A percentile compares a stretch with the other conserved stretches of the same genome.
Conservation (phyloP, 1,140 invertebrate genomes). For the Cydia pomonella region DNA sequence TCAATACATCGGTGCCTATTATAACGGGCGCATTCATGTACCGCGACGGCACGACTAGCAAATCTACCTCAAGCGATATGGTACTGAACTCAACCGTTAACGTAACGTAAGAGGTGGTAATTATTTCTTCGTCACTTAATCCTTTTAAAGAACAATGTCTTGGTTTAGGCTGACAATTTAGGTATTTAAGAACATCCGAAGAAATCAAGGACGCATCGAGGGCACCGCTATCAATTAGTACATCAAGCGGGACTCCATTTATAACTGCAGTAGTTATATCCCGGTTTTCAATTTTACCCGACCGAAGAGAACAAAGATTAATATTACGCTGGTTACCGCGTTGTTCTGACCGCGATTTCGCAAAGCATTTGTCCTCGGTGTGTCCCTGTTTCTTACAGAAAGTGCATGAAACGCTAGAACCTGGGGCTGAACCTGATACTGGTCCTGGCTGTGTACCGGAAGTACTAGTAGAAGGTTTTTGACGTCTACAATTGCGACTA, state of each 20-base stretch:
- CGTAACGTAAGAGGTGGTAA: constrained; percentile 36
- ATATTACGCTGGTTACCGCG: too few relatives aligned
- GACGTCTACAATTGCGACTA: too few relatives aligned
- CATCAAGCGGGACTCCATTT: constrained; percentile 38
- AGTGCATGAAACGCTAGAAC: too few relatives aligned
- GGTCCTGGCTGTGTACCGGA: too few relatives aligned
- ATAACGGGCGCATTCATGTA: constrained; percentile 38
- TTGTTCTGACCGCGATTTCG: too few relatives aligned
- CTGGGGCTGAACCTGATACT: too few relatives aligned
- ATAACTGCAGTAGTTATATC: constrained; percentile 39
- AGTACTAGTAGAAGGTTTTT: too few relatives aligned
- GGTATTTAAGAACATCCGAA: constrained; percentile 39
- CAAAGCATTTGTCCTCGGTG: too few relatives aligned
- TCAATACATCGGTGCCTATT: constrained; percentile 45
- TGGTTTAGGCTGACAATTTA: constrained; percentile 31
- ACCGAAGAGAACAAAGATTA: background rate
- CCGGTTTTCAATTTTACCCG: constrained; percentile 27
- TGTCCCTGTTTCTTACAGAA: too few relatives aligned
- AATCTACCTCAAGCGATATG: constrained; percentile 41
- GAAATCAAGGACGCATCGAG: constrained; percentile 40
- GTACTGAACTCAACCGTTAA: constrained; percentile 36
- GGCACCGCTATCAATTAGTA: constrained; percentile 47
- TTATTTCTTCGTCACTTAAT: constrained; percentile 40
- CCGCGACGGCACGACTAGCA: constrained; percentile 35
- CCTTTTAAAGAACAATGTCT: constrained; percentile 36